Percentiles rank a stretch among this genome's conserved stretches.
These are phyloP conservation scores for Falco cherrug DNA, from an alignment of 2,797 vertebrate species.

Conservation along the genomic window DNA sequence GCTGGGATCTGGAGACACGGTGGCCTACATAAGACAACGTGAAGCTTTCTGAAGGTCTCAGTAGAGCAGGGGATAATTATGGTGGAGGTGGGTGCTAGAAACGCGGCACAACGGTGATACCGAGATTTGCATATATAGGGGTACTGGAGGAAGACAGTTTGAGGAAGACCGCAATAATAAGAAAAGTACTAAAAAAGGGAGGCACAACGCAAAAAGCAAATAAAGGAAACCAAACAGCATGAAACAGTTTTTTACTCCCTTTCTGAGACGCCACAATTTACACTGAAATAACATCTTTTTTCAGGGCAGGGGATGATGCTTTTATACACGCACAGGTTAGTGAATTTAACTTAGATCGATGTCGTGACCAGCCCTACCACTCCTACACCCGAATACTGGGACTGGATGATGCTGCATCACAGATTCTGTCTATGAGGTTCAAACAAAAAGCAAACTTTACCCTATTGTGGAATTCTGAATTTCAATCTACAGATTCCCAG, in stretches of 20 bases:
- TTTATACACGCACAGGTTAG: background rate
- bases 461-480: background rate
- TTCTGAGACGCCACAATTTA: background rate
- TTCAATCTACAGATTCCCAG: background rate
- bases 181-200: background rate
- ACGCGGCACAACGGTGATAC: rapidly evolving
- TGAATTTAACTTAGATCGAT: background rate
- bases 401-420: background rate
- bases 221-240: background rate
- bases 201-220: background rate
- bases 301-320: background rate
- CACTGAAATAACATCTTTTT: background rate
- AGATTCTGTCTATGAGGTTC: background rate
- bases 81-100: background rate
- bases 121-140: background rate
- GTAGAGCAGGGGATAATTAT: background rate
- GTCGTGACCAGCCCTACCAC: background rate
- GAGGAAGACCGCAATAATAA: background rate
- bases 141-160: background rate
- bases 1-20: rapidly evolving
- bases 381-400: background rate
- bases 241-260: constrained; percentile 24
- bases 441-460: background rate
- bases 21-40: rapidly evolving
- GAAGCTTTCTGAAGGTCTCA: rapidly evolving